These are phyloP conservation scores for Salminus brasiliensis DNA, from an alignment of 2,113 vertebrate genomes.

Conservation along the genomic window DNA sequence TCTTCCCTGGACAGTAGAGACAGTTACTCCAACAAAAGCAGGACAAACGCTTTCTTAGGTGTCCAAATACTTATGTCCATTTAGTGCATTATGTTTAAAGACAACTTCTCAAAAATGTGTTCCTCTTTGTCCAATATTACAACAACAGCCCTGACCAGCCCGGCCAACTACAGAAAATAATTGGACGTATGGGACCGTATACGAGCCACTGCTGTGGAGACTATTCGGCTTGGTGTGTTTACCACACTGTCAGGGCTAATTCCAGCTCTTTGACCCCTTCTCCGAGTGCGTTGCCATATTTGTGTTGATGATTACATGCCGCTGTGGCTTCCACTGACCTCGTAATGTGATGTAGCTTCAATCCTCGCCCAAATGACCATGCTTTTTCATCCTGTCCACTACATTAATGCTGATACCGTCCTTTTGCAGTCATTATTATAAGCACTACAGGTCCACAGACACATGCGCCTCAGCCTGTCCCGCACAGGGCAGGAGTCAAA, in stretches of 20 bases:
- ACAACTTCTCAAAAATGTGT: no score
- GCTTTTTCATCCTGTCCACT: neutral
- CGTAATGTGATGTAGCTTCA: neutral
- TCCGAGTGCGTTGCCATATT: neutral
- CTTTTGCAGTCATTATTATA: neutral
- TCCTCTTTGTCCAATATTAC: no score
- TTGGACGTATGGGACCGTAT: no score
- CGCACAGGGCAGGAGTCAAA: slow-evolving; percentile 1
- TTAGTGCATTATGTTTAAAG: no score
- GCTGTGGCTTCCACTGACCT: neutral
- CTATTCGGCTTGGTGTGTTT: neutral
- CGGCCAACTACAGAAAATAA: no score
- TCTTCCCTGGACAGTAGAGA: no score
- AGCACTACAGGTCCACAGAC: neutral
- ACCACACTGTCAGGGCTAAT: neutral
- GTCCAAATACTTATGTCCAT: no score
- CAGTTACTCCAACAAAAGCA: no score
- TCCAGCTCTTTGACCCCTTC: neutral
- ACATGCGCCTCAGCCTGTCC: slow-evolving; percentile 22
- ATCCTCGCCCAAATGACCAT: neutral
- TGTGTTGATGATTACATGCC: neutral
- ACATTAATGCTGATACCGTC: neutral
- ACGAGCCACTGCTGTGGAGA: neutral
- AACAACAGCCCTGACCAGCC: no score
- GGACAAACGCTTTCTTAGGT: no score